phyloP scores from a whole-genome alignment of 2,888 invertebrate genomes.

The Limnephilus rhombicus region DNA sequence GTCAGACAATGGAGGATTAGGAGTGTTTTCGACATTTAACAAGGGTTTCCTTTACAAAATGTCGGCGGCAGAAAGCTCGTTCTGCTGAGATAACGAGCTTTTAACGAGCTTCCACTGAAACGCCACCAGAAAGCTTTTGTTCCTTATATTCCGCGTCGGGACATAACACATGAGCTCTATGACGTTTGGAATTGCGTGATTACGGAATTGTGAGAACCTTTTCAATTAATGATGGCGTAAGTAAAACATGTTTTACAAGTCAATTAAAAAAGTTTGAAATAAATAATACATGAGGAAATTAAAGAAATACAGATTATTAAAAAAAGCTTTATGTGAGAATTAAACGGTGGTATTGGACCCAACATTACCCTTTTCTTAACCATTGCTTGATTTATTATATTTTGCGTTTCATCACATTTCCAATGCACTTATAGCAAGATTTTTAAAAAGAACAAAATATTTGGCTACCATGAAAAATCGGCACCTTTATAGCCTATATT shows the following conservation, averaged over 20 bases:
- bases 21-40: slow-evolving; percentile 13
- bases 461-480: no score
- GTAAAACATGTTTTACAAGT: background rate
- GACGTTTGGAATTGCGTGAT: background rate
- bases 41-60: slow-evolving; percentile 13
- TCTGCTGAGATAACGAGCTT: slow-evolving; percentile 22
- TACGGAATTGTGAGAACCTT: background rate
- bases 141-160: background rate
- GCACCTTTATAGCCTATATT: no score
- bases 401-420: no score
- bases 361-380: no score
- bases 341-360: no score
- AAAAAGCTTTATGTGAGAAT: no score
- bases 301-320: no score
- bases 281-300: no score
- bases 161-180: background rate
- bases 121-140: background rate
- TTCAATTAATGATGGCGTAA: background rate
- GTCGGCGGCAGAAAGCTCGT: background rate
- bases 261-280: background rate
- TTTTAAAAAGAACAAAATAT: no score
- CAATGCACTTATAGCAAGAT: no score
- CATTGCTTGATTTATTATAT: no score
- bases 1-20: slow-evolving; percentile 5
- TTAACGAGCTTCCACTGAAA: slow-evolving; percentile 20